Conservation (phyloP, 2,797 vertebrate species). For the Sebastes jordani region DNA sequence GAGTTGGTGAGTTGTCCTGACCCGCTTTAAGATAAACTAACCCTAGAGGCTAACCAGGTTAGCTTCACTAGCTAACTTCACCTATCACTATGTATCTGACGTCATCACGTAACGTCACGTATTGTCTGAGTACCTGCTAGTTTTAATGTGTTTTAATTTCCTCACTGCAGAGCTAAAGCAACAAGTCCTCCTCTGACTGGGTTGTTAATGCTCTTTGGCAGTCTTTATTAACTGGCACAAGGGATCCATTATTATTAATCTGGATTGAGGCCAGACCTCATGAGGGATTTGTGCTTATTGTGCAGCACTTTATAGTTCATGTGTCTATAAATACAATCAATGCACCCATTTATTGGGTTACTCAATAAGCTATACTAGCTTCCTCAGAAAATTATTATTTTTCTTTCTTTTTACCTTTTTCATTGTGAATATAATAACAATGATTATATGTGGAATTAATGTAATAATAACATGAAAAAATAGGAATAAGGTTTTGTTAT, state of each 20-base stretch:
- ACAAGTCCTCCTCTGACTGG: slow-evolving; percentile 16
- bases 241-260: slow-evolving; percentile 58
- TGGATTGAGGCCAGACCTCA: slow-evolving; percentile 55
- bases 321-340: slow-evolving; percentile 61
- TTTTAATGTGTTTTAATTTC: neutral
- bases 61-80: slow-evolving; percentile 19
- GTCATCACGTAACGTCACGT: neutral
- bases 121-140: neutral
- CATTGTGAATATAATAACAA: neutral
- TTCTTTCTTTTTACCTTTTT: neutral
- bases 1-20: slow-evolving; percentile 78
- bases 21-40: slow-evolving; percentile 22
- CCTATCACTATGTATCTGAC: neutral
- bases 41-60: slow-evolving; percentile 31
- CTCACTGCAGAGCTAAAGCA: neutral
- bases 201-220: slow-evolving; percentile 26
- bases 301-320: slow-evolving; percentile 24
- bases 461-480: neutral
- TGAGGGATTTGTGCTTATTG: slow-evolving; percentile 31
- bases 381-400: neutral
- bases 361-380: neutral
- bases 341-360: slow-evolving; percentile 41
- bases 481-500: too few relatives aligned
- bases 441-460: neutral
- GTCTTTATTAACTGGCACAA: slow-evolving; percentile 65